phyloP scores from a whole-genome alignment of 2,888 invertebrate species.

The Cosmia pyralina region DNA sequence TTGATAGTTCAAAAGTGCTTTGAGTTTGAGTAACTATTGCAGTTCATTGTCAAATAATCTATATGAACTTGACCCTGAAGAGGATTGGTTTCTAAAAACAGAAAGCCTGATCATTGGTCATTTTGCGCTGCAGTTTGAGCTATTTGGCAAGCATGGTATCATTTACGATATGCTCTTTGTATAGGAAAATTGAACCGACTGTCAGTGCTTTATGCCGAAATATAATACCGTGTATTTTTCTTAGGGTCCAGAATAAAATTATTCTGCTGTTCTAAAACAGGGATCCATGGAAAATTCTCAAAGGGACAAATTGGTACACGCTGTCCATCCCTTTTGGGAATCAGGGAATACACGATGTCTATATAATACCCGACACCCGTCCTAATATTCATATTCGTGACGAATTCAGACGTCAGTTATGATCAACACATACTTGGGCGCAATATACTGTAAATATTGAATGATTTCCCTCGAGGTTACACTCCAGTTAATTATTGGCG shows the following conservation, averaged over 20 bases:
- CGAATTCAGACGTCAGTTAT: conserved; percentile 1
- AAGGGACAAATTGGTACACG: background rate
- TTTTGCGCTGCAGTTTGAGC: background rate
- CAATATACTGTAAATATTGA: conserved; percentile 39
- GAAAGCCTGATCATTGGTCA: background rate
- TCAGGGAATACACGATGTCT: background rate
- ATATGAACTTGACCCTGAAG: too few relatives aligned
- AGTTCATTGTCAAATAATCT: background rate
- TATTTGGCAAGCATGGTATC: background rate
- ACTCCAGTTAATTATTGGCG: conserved; percentile 36
- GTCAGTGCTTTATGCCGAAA: too few relatives aligned
- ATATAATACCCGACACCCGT: background rate
- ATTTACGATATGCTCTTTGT: background rate
- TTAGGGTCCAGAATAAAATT: background rate
- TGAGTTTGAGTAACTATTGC: background rate
- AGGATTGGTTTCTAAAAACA: background rate
- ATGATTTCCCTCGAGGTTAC: conserved; percentile 54
- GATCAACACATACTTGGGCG: conserved; percentile 33
- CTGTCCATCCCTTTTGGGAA: background rate
- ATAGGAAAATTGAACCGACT: too few relatives aligned
- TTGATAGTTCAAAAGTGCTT: too few relatives aligned
- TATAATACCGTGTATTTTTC: too few relatives aligned
- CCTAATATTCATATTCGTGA: conserved; percentile 15
- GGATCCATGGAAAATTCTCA: background rate
- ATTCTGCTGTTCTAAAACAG: background rate